phyloP scores from a whole-genome alignment of 1,140 invertebrate genomes.

The Palaemon carinicauda region DNA sequence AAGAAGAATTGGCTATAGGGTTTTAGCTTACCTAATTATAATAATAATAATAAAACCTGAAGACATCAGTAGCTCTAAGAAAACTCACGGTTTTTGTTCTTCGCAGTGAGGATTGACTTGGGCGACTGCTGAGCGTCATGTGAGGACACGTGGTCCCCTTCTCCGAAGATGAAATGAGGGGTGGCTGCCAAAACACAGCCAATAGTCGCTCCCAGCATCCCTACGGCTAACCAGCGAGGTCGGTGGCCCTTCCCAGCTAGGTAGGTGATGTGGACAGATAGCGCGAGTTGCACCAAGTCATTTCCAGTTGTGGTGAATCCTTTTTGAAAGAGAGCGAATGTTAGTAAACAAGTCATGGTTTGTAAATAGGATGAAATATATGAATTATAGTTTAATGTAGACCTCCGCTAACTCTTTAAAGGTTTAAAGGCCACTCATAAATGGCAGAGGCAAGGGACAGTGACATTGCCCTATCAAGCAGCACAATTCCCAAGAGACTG shows the following conservation, averaged over 20 bases:
- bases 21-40: too few relatives aligned
- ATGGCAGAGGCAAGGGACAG: too few relatives aligned
- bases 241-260: slow-evolving; percentile 24
- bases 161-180: slow-evolving; percentile 36
- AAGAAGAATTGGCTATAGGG: too few relatives aligned
- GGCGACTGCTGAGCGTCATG: not conserved
- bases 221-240: slow-evolving; percentile 33
- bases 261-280: slow-evolving; percentile 12
- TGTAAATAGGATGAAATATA: not conserved
- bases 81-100: too few relatives aligned
- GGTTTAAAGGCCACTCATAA: too few relatives aligned
- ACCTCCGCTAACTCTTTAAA: too few relatives aligned
- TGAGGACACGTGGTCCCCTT: slow-evolving; percentile 5
- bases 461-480: too few relatives aligned
- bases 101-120: too few relatives aligned
- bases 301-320: slow-evolving; percentile 37
- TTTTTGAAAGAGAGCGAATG: slow-evolving; percentile 21
- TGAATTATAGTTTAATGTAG: too few relatives aligned
- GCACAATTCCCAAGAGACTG: too few relatives aligned
- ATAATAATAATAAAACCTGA: too few relatives aligned
- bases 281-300: slow-evolving; percentile 25
- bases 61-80: too few relatives aligned
- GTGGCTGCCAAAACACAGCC: slow-evolving; percentile 25
- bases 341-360: not conserved
- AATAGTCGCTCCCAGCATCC: slow-evolving; percentile 40